Conservation (phyloP, 2,797 vertebrate genomes). For the Melanotaenia nigrans region DNA sequence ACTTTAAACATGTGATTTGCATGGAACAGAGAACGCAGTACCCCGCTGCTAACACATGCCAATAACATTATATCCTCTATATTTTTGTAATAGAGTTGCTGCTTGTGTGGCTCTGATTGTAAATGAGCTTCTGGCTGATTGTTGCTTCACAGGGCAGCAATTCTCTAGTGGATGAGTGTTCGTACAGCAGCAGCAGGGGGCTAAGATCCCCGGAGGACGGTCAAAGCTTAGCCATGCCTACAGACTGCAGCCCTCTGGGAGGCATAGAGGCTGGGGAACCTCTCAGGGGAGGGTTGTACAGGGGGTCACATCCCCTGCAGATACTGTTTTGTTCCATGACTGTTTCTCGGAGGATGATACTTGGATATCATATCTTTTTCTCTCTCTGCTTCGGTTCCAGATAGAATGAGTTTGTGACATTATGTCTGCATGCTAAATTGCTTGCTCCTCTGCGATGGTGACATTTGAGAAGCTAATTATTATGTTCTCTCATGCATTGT, state of each 20-base stretch:
- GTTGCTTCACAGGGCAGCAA: slow-evolving; percentile 40
- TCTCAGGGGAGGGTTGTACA: slow-evolving; percentile 43
- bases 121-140: slow-evolving; percentile 49
- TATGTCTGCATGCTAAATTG: slow-evolving; percentile 64
- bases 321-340: slow-evolving; percentile 43
- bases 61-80: slow-evolving; percentile 42
- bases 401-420: slow-evolving; percentile 35
- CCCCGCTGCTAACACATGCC: slow-evolving; percentile 14
- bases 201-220: slow-evolving; percentile 42
- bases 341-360: slow-evolving; percentile 30
- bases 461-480: slow-evolving; percentile 78
- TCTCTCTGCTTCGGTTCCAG: slow-evolving; percentile 32
- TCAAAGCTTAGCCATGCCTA: slow-evolving; percentile 52
- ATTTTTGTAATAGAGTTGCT: slow-evolving; percentile 42
- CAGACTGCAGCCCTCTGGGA: slow-evolving; percentile 57
- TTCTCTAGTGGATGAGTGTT: slow-evolving; percentile 46
- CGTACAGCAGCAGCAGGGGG: slow-evolving; percentile 58
- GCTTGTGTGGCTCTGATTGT: slow-evolving; percentile 36
- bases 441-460: slow-evolving; percentile 56
- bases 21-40: slow-evolving; percentile 36
- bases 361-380: slow-evolving; percentile 13
- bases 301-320: slow-evolving; percentile 53
- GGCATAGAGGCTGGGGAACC: slow-evolving; percentile 35
- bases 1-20: slow-evolving; percentile 38
- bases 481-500: slow-evolving; percentile 68